Base-by-base conservation (phyloP, 2,113 vertebrate genomes). In the Notothenia coriiceps region DNA sequence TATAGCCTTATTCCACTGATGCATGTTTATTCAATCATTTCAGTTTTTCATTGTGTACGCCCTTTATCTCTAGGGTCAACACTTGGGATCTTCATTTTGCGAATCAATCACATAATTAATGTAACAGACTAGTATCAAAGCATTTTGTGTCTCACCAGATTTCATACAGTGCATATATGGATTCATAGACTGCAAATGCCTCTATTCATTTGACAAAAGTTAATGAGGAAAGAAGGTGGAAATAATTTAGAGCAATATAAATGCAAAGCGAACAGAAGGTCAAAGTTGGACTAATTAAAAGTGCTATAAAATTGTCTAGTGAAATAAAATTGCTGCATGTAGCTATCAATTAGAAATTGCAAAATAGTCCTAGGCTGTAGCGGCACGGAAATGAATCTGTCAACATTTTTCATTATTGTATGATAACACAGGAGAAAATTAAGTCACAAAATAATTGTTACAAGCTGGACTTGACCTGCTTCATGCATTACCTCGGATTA, bases 271-370 rank as follows among this genome's bases (percentile, higher is more conserved):
- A 85, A 82, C 84, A 90, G 90, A 92, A 92, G 92, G 92, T 94
- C 92, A 94, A 91, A 94, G 92, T 92, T 93, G 87, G 86, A 86
- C 92, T 93, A 94, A 94, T 94, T 92, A 94, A 93, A 92, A 92
- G 83, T 77, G 89, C 91, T 86, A 89, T 92, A 92, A 93, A 93
- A 89, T 88, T 86, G 77, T 85, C 74, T 83, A 20, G 76, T 73
- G 84, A 86, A 75, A 67, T 91, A 91, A 93, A 92, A 90, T 80
- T 75, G 84, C 86, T 52, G 81, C 84, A 55, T 88, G 89, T 87
- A 91, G 87, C 92, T 88, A 93, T 93, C 92, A 94, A 94, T 94
- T 93, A 92, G 86, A 92, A 90, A 92, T 92, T 89, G 82, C 89
- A 87, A 87, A 91, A 90, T 64, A 86, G 86, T 89, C 84, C 65